Evolutionary conservation across 2,888 invertebrate genomes (phyloP), one percentile per base, ranked within the genome.

Genomic region (Arge pagana): DNA sequence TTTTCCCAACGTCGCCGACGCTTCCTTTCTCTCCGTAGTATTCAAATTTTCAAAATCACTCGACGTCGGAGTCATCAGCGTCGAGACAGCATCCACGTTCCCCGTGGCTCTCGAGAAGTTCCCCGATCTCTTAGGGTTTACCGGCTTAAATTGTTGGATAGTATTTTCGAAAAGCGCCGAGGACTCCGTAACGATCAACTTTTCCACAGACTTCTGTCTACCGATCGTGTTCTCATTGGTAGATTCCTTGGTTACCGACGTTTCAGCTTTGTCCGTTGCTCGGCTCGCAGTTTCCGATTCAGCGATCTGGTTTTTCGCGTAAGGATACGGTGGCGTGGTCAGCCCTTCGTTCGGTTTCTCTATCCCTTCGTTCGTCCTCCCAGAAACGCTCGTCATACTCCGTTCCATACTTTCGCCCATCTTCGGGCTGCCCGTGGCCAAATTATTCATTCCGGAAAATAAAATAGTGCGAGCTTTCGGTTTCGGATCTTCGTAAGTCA

Each of bases 221-320:
- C 62, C 66, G 6, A 73, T 72, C 3, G 68, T 70, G 42, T 73
- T 73, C 37, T 71, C 70, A 6, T 61, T 57, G 3, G 68, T 59
- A 0, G 63, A 64, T 1, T 57, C 55, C 36, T 69, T 70, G 16
- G 70, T 62, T 1, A 60, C 63, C 3, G 50, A 43, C 6, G 49
- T 41, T 1, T 49, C 45, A 7, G 18, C 5, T 23, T 37, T 51
- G 11, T 49, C 30, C 33, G 31, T 28, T 13, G 7, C 21, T 15
- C 30, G 31, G 13, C 31, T 16, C 30, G 24, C 33, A 11, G 11
- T 2, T 41, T 41, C 18, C 8, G n/a, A 8, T n/a, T 33, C 23
- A 8, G 7, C 23, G 10, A 16, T n/a, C 24, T 21, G 31, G 3
- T 11, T 10, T 23, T 31, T 33, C 1, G 54, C 6, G 13, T 69